phyloP scores from a whole-genome alignment of 1,140 invertebrate species.

The Lerema accius region DNA sequence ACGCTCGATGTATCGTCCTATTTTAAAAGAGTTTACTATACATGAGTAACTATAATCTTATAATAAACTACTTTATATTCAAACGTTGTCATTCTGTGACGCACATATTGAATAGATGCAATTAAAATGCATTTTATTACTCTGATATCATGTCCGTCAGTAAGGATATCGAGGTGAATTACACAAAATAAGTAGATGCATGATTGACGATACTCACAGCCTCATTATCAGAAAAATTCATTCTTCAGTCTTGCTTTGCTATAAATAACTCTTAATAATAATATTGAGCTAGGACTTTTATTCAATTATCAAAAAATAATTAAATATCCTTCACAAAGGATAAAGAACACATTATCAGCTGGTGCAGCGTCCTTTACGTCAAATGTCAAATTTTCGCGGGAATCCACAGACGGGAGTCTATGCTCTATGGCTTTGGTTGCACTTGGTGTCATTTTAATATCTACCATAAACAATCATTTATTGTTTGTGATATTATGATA shows the following conservation, averaged over 20 bases:
- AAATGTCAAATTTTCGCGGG: conserved; percentile 74
- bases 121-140: too few species aligned
- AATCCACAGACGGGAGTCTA: too few species aligned
- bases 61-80: background rate
- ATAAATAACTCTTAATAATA: conserved; percentile 16
- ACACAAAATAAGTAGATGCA: background rate
- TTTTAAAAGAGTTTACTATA: conserved; percentile 26
- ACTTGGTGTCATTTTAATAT: too few species aligned
- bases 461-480: too few species aligned
- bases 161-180: too few species aligned
- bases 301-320: conserved; percentile 31
- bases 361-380: conserved; percentile 63
- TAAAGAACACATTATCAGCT: conserved; percentile 46
- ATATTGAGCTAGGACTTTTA: conserved; percentile 19
- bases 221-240: conserved; percentile 78
- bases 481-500: too few species aligned
- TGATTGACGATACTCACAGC: conserved; percentile 61
- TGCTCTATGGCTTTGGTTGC: too few species aligned
- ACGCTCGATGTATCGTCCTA: conserved; percentile 92
- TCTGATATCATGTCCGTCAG: too few species aligned
- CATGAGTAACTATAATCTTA: background rate
- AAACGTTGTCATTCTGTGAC: too few species aligned
- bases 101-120: background rate
- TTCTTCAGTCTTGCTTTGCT: conserved; percentile 38
- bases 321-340: conserved; percentile 15